Evolutionary conservation across 2,113 vertebrate genomes (phyloP).

Genomic region (Beaufortia kweichowensis): DNA sequence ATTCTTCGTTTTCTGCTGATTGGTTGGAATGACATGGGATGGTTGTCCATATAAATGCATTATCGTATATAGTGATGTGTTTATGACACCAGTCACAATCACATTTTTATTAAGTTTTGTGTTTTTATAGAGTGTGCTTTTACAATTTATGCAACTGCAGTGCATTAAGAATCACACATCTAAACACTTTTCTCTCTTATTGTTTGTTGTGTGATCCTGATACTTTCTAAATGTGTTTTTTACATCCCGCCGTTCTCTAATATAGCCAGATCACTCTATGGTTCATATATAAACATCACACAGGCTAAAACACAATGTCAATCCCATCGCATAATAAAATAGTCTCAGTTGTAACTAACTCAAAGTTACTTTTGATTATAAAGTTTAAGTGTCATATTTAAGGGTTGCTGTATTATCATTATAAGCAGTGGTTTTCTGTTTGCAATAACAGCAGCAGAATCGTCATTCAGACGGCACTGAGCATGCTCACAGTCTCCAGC

Average conservation of each 20-base stretch:
- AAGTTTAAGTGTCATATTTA: background rate
- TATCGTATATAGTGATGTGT: background rate
- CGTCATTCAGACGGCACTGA: constrained; percentile 64
- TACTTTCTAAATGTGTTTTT: background rate
- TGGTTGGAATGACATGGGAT: background rate
- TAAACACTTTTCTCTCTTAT: background rate
- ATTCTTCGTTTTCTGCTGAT: constrained; percentile 19
- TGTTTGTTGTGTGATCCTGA: background rate
- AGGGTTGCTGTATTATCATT: constrained; percentile 1
- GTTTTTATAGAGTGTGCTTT: background rate
- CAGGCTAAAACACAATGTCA: background rate
- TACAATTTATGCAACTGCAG: background rate
- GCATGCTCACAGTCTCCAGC: constrained; percentile 64
- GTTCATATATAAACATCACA: background rate
- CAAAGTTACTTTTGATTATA: background rate
- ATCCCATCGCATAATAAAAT: background rate
- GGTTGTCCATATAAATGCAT: background rate
- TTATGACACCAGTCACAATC: background rate
- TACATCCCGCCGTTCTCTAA: background rate
- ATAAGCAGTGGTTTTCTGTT: constrained; percentile 42
- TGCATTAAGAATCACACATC: background rate
- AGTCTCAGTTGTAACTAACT: background rate
- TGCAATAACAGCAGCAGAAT: constrained; percentile 53
- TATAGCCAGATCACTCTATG: background rate
- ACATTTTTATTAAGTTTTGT: background rate